Evolutionary conservation across 1,140 invertebrate genomes (phyloP).

Genomic region (Pristionchus pacificus): DNA sequence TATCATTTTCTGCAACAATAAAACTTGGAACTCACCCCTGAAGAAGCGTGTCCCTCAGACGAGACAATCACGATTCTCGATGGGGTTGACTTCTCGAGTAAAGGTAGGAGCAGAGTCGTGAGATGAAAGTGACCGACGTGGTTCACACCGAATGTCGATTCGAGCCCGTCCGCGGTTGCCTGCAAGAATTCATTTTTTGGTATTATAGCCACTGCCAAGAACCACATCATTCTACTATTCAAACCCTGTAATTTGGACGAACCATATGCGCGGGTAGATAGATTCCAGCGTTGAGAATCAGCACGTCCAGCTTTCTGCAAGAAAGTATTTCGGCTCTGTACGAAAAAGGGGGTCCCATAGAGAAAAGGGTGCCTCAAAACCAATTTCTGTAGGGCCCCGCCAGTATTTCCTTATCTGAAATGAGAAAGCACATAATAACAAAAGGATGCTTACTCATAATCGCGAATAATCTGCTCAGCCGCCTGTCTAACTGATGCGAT

Average conservation of each 20-base stretch:
- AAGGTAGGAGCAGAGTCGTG: conserved; percentile 69
- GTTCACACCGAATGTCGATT: conserved; percentile 79
- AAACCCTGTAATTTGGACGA: too few species aligned
- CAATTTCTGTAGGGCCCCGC: too few species aligned
- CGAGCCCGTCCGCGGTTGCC: conserved; percentile 78
- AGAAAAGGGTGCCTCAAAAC: too few species aligned
- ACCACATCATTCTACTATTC: too few species aligned
- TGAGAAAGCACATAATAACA: too few species aligned
- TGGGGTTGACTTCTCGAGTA: conserved; percentile 72
- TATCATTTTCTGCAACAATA: neutral
- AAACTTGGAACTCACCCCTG: conserved; percentile 19
- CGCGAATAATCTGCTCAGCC: conserved; percentile 7
- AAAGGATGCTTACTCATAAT: too few species aligned
- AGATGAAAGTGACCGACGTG: conserved; percentile 77
- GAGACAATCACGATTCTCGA: conserved; percentile 79
- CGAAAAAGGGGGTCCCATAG: too few species aligned
- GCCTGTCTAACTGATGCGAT: conserved; percentile 28
- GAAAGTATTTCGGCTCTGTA: too few species aligned
- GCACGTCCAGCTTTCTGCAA: conserved; percentile 73
- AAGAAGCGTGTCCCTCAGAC: conserved; percentile 85
- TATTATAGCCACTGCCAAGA: too few species aligned
- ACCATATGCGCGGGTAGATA: conserved; percentile 70
- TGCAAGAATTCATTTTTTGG: neutral
- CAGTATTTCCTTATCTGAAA: too few species aligned
- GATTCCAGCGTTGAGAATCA: conserved; percentile 86